Conservation (phyloP, 2,797 vertebrate species). For the Galaxias olidus region DNA sequence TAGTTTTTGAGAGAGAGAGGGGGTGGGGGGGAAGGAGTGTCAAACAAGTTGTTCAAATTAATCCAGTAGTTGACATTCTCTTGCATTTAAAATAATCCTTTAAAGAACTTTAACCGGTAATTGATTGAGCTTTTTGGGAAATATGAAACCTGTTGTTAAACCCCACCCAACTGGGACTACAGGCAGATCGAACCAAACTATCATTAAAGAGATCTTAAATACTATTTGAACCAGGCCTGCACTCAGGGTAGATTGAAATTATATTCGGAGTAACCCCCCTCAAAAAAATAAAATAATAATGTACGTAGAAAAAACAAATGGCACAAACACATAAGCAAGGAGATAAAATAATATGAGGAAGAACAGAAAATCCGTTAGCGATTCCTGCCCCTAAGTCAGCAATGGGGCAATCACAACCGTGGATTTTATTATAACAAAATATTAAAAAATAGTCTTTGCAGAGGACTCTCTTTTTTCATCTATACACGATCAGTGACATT, state of each 20-base stretch:
- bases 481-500: conserved; percentile 70
- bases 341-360: conserved; percentile 29
- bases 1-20: neutral
- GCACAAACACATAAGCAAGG: conserved; percentile 39
- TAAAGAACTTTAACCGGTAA: too few relatives aligned
- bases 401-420: conserved; percentile 58
- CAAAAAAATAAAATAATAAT: conserved; percentile 52
- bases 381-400: conserved; percentile 51
- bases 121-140: too few relatives aligned
- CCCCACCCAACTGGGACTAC: too few relatives aligned
- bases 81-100: too few relatives aligned
- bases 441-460: conserved; percentile 76
- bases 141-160: too few relatives aligned
- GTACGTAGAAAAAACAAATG: conserved; percentile 40
- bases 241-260: conserved; percentile 13
- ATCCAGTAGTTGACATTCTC: too few relatives aligned
- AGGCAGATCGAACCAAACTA: too few relatives aligned
- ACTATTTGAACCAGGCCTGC: conserved; percentile 7
- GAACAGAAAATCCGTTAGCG: conserved; percentile 37
- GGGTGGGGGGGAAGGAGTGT: conserved; percentile 35
- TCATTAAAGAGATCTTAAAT: too few relatives aligned
- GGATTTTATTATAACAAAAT: conserved; percentile 72
- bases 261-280: conserved; percentile 26
- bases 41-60: too few relatives aligned
- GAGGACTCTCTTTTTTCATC: conserved; percentile 64